Percentiles rank a stretch among this genome's conserved stretches.
These are phyloP conservation scores for Chrosomus eos DNA, from an alignment of 2,797 vertebrate species.

Conservation along the genomic window DNA sequence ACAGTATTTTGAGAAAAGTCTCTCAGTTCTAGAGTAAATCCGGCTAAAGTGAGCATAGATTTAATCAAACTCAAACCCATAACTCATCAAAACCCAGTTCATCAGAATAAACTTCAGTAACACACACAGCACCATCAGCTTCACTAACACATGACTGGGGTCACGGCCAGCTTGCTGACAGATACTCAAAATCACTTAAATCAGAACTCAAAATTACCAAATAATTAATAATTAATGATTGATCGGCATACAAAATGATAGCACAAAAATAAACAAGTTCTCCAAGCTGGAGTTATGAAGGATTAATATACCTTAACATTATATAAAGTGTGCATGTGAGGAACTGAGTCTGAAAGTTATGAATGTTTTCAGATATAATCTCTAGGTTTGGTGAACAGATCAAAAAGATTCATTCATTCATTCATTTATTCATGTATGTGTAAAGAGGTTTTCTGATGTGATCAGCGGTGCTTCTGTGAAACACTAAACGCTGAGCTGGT, in stretches of 20 bases:
- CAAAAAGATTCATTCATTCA: neutral
- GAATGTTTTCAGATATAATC: conserved; percentile 28
- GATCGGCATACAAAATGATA: neutral
- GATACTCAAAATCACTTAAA: neutral
- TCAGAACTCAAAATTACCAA: neutral
- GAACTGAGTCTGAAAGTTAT: conserved; percentile 28
- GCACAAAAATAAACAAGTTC: conserved; percentile 5
- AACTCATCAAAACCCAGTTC: conserved; percentile 11
- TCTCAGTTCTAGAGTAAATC: conserved; percentile 38
- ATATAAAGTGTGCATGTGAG: neutral
- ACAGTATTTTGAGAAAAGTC: neutral
- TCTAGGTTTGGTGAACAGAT: conserved; percentile 4
- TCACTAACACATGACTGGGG: too few species aligned
- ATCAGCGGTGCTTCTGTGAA: too few species aligned
- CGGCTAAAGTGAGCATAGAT: conserved; percentile 45
- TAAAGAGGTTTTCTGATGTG: too few species aligned
- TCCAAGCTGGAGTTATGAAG: neutral
- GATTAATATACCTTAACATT: neutral
- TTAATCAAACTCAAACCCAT: conserved; percentile 42
- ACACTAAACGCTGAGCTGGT: neutral
- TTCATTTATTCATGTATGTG: too few species aligned
- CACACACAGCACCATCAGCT: too few species aligned
- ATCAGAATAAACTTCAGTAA: too few species aligned
- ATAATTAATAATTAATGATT: too few species aligned
- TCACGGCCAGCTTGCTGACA: neutral